Percentiles rank a stretch among this genome's conserved stretches.
These are phyloP conservation scores for Drosophila cognata DNA, from an alignment of 2,888 invertebrate genomes.

Conservation along the genomic window DNA sequence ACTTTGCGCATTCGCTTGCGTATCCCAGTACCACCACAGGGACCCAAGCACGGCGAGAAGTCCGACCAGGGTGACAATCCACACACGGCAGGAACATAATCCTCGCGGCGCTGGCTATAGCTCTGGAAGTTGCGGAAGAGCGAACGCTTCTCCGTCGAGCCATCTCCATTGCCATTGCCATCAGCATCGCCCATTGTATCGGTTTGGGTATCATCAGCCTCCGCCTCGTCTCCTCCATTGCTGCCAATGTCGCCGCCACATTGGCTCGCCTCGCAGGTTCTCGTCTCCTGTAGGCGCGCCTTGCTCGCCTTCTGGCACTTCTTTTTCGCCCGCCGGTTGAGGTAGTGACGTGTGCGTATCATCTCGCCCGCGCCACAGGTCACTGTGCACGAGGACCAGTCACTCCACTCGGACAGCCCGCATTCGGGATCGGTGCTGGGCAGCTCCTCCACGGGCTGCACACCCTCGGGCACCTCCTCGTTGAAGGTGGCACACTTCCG, in stretches of 20 bases:
- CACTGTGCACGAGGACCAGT: conserved; percentile 92
- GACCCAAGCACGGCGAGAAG: conserved; percentile 92
- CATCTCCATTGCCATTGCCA: conserved; percentile 46
- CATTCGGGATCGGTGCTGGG: conserved; percentile 86
- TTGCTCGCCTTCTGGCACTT: conserved; percentile 86
- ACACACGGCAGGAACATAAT: conserved; percentile 86
- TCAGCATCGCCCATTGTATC: conserved; percentile 41
- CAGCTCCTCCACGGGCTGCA: conserved; percentile 48
- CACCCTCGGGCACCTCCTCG: conserved; percentile 67
- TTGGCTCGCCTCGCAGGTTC: conserved; percentile 84
- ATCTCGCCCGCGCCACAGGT: conserved; percentile 90
- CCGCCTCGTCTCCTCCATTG: conserved; percentile 18
- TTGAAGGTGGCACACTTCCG: conserved; percentile 80
- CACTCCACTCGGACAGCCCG: conserved; percentile 90
- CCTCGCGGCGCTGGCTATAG: conserved; percentile 78
- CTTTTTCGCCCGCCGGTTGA: conserved; percentile 87
- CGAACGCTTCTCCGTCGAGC: conserved; percentile 64
- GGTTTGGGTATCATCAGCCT: conserved; percentile 21
- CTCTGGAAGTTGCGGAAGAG: conserved; percentile 77
- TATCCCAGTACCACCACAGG: conserved; percentile 90
- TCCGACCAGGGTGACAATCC: conserved; percentile 90
- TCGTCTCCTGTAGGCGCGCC: conserved; percentile 85
- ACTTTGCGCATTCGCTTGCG: conserved; percentile 86
- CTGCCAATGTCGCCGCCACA: conserved; percentile 82
- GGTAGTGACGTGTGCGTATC: conserved; percentile 89